A percentile compares a stretch with the other conserved stretches of the same genome.
These are phyloP conservation scores for Bujurquina vittata DNA, from an alignment of 2,113 vertebrate genomes.

Conservation along the genomic window DNA sequence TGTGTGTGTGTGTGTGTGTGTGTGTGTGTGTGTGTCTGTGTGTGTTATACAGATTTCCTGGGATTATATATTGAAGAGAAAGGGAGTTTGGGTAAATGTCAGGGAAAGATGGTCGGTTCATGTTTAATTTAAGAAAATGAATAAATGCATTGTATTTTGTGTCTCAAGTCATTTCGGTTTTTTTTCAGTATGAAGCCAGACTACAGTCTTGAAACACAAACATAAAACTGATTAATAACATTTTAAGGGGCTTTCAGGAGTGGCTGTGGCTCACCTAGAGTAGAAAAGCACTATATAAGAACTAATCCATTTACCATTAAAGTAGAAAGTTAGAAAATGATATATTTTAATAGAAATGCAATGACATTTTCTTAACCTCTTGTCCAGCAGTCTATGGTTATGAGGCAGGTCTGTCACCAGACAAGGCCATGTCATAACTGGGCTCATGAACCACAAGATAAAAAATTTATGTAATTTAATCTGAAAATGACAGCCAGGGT, in stretches of 20 bases:
- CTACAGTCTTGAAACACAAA: neutral
- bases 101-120: neutral
- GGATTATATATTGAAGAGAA: too few species aligned
- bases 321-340: neutral
- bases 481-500: neutral
- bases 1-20: neutral
- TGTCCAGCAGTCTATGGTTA: neutral
- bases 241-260: neutral
- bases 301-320: neutral
- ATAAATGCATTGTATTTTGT: neutral
- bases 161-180: fast-evolving
- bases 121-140: neutral
- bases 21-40: too few species aligned
- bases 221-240: neutral
- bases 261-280: too few species aligned
- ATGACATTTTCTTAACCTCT: neutral
- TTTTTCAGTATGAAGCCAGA: neutral
- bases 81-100: too few species aligned
- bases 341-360: neutral
- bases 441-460: neutral
- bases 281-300: too few species aligned
- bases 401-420: neutral
- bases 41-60: too few species aligned
- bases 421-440: neutral
- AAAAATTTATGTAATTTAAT: neutral